These are phyloP conservation scores for Temnothorax unifasciatus DNA, from an alignment of 2,888 invertebrate genomes.

Conservation along the genomic window DNA sequence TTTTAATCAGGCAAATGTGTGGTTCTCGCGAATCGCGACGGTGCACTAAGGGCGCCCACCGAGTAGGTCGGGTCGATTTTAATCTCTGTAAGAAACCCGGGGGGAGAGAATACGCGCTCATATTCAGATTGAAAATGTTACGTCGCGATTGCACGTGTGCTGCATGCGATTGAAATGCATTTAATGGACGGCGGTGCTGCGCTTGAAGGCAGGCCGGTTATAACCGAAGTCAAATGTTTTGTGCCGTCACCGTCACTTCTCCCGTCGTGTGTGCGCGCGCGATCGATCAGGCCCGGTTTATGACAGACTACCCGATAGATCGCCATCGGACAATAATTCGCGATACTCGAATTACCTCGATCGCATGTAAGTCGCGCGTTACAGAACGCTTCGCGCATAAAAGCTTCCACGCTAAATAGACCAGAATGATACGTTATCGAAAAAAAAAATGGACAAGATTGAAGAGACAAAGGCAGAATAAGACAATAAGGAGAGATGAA, in stretches of 20 bases:
- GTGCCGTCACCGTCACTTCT: constrained; percentile 12
- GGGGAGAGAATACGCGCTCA: constrained; percentile 51
- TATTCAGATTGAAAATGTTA: constrained; percentile 52
- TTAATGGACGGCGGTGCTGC: constrained; percentile 22
- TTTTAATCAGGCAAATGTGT: constrained; percentile 76
- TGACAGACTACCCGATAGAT: background rate
- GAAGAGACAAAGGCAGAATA: background rate
- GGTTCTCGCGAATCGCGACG: constrained; percentile 68
- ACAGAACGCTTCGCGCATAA: constrained; percentile 5
- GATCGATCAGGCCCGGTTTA: constrained; percentile 39
- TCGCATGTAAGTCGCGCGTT: background rate
- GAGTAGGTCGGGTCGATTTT: constrained; percentile 73
- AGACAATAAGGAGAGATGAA: background rate
- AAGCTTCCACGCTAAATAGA: background rate
- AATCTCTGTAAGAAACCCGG: constrained; percentile 74
- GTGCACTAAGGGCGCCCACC: constrained; percentile 45
- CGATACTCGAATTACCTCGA: background rate
- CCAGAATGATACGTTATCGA: background rate
- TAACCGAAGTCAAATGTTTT: constrained; percentile 43
- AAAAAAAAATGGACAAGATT: background rate
- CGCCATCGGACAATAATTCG: constrained; percentile 23
- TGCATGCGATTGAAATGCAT: constrained; percentile 40
- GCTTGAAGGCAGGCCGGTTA: constrained; percentile 35
- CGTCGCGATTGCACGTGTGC: constrained; percentile 30
- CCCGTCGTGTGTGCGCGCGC: background rate